Conservation (phyloP, 2,888 invertebrate genomes). For the Troides aeacus region DNA sequence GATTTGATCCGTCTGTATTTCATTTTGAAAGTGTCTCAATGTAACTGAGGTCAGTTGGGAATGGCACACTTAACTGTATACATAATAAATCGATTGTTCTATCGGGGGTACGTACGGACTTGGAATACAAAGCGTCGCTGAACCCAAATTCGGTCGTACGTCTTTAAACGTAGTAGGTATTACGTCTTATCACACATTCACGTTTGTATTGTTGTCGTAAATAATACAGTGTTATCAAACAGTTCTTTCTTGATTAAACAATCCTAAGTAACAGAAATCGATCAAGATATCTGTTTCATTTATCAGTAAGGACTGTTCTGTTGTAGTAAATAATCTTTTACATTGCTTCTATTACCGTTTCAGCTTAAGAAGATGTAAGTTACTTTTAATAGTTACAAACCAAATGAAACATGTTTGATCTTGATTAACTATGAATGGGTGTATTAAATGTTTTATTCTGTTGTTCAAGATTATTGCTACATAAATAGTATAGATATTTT, state of each 20-base stretch:
- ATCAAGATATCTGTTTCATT: too few relatives aligned
- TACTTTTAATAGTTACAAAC: background rate
- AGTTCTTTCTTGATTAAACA: background rate
- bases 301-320: background rate
- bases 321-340: background rate
- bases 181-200: constrained; percentile 25
- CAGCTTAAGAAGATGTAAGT: background rate
- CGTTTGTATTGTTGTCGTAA: constrained; percentile 6
- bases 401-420: background rate
- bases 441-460: background rate
- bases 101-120: constrained; percentile 25
- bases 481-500: background rate
- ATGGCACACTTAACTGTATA: constrained; percentile 29
- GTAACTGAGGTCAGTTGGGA: constrained; percentile 24
- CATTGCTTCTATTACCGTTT: too few relatives aligned
- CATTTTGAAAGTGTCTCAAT: constrained; percentile 24
- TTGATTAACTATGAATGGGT: background rate
- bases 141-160: constrained; percentile 24
- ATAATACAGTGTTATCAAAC: background rate
- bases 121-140: constrained; percentile 21
- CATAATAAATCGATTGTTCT: constrained; percentile 30
- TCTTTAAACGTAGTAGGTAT: constrained; percentile 12
- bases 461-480: background rate
- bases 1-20: constrained; percentile 23
- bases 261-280: background rate